Evolutionary conservation across 1,140 invertebrate genomes (phyloP).

Genomic region (Brachionus calyciflorus): DNA sequence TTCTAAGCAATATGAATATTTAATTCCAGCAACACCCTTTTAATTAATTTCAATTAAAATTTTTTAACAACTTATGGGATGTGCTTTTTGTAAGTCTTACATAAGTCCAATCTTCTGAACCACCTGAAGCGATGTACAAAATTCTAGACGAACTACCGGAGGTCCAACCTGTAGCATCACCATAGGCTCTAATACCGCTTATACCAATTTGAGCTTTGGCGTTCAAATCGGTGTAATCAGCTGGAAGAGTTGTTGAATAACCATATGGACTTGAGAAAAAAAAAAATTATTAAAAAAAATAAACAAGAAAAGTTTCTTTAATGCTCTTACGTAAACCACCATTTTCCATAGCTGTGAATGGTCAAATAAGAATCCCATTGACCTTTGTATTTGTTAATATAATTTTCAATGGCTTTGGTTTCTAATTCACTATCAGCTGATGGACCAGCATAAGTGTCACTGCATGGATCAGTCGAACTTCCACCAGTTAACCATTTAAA

Average conservation of each 20-base stretch:
- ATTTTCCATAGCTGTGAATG: constrained; percentile 36
- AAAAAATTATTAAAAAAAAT: too few species aligned
- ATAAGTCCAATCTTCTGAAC: constrained; percentile 50
- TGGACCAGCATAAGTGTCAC: constrained; percentile 45
- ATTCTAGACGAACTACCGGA: constrained; percentile 39
- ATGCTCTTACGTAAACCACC: constrained; percentile 42
- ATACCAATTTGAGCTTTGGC: constrained; percentile 13
- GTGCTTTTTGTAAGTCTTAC: too few species aligned
- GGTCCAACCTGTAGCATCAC: not conserved
- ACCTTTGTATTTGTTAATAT: not conserved
- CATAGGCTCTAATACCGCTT: not conserved
- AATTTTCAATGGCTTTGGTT: constrained; percentile 16
- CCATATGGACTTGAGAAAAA: constrained; percentile 22
- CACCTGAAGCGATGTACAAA: constrained; percentile 48
- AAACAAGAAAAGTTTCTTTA: too few species aligned
- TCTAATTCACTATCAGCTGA: constrained; percentile 45
- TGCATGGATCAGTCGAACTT: constrained; percentile 41
- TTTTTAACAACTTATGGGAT: too few species aligned
- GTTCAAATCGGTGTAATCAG: constrained; percentile 44
- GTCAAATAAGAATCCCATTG: constrained; percentile 42
- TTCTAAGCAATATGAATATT: constrained; percentile 50
- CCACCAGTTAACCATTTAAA: constrained; percentile 22
- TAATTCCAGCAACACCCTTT: constrained; percentile 47
- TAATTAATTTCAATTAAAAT: too few species aligned
- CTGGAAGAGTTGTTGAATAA: not conserved